Percentiles rank a stretch among this genome's conserved stretches.
These are phyloP conservation scores for Rhodeus uyekii DNA, from an alignment of 2,797 vertebrate species.

Conservation along the genomic window DNA sequence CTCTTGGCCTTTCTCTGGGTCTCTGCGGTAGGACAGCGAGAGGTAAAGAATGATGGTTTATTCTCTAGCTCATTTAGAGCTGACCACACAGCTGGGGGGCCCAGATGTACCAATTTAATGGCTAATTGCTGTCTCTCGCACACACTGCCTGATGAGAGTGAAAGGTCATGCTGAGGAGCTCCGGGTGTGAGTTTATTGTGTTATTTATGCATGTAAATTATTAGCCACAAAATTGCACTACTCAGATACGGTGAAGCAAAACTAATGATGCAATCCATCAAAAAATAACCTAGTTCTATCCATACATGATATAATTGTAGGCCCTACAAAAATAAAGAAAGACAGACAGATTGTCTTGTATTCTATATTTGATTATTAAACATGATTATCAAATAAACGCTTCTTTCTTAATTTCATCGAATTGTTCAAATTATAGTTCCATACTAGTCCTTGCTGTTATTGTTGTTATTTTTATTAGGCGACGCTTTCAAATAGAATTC, in stretches of 20 bases:
- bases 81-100: conserved; percentile 59
- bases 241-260: conserved; percentile 51
- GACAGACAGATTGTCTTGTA: neutral
- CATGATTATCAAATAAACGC: neutral
- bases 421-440: neutral
- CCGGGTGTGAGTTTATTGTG: conserved; percentile 44
- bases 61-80: conserved; percentile 53
- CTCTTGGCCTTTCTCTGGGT: conserved; percentile 38
- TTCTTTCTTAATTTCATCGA: neutral
- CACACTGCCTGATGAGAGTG: conserved; percentile 37
- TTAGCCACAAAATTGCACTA: conserved; percentile 54
- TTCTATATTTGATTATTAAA: neutral
- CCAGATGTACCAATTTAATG: conserved; percentile 59
- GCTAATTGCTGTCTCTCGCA: conserved; percentile 56
- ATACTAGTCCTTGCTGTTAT: neutral
- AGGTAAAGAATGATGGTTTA: conserved; percentile 42
- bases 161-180: conserved; percentile 52
- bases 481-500: neutral
- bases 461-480: neutral
- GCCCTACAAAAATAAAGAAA: neutral
- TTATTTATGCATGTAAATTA: conserved; percentile 57
- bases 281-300: conserved; percentile 41
- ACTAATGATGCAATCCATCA: conserved; percentile 58
- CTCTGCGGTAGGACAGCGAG: conserved; percentile 44
- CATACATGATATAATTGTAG: conserved; percentile 13